These are phyloP conservation scores for Tigriopus californicus DNA, from an alignment of 2,888 invertebrate genomes.

Conservation along the genomic window DNA sequence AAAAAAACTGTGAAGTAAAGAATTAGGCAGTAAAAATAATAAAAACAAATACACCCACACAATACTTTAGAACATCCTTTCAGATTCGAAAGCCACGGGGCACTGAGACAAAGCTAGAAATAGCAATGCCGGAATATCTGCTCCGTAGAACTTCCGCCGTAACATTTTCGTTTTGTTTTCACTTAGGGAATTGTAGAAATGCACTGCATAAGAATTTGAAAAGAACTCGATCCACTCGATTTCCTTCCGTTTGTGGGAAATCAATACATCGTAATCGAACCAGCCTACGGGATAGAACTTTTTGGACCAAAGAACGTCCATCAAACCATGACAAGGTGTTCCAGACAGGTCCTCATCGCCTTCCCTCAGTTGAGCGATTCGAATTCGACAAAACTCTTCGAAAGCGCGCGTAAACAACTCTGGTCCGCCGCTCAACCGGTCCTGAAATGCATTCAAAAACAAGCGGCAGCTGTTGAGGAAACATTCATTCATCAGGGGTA, in stretches of 20 bases:
- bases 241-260: neutral
- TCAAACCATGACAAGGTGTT: too few relatives aligned
- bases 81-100: neutral
- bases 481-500: too few relatives aligned
- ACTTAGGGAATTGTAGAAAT: neutral
- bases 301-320: neutral
- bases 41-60: neutral
- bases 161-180: neutral
- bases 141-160: neutral
- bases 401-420: too few relatives aligned
- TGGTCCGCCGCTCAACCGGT: too few relatives aligned
- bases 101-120: neutral
- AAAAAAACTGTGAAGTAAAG: neutral
- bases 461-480: too few relatives aligned
- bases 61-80: too few relatives aligned
- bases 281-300: neutral
- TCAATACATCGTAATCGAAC: neutral
- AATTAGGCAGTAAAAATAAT: neutral
- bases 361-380: too few relatives aligned
- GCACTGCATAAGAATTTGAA: neutral
- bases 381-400: too few relatives aligned
- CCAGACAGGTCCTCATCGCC: too few relatives aligned
- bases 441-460: too few relatives aligned
- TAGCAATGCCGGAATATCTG: neutral
- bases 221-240: neutral